phyloP scores from a whole-genome alignment of 2,113 vertebrate species.

The Phocoena phocoena region DNA sequence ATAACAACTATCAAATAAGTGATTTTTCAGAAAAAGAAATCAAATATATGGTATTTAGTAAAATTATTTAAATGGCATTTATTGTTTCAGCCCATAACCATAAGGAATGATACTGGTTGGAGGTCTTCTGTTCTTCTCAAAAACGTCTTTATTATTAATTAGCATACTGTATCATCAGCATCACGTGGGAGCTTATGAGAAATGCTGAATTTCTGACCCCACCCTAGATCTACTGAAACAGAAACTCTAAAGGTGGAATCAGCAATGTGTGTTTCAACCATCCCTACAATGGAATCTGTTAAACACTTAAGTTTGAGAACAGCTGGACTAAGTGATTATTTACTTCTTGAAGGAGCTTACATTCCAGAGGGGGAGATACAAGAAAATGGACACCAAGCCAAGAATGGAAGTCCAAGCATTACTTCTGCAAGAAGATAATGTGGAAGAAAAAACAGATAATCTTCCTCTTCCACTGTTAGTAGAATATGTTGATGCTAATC shows the following conservation, averaged over 20 bases:
- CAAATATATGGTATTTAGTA: neutral
- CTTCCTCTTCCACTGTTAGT: neutral
- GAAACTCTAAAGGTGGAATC: neutral
- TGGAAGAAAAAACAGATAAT: neutral
- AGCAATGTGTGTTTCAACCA: neutral
- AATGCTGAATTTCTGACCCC: neutral
- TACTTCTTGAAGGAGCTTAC: neutral
- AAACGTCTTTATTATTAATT: neutral
- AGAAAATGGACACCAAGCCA: neutral
- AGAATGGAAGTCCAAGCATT: neutral
- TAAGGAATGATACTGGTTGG: neutral
- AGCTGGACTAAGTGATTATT: neutral
- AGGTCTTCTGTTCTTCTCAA: neutral
- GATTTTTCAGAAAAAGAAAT: neutral
- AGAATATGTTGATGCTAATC: neutral
- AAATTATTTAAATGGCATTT: neutral
- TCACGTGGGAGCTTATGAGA: neutral
- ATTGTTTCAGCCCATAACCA: neutral
- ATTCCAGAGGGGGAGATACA: neutral
- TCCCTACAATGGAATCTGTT: neutral
- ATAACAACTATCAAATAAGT: neutral
- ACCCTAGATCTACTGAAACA: neutral
- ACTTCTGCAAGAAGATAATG: neutral
- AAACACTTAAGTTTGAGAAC: neutral
- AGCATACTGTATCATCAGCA: accelerated